A percentile compares a stretch with the other conserved stretches of the same genome.
These are phyloP conservation scores for Ammospiza caudacuta DNA, from an alignment of 2,113 vertebrate species.

Conservation along the genomic window DNA sequence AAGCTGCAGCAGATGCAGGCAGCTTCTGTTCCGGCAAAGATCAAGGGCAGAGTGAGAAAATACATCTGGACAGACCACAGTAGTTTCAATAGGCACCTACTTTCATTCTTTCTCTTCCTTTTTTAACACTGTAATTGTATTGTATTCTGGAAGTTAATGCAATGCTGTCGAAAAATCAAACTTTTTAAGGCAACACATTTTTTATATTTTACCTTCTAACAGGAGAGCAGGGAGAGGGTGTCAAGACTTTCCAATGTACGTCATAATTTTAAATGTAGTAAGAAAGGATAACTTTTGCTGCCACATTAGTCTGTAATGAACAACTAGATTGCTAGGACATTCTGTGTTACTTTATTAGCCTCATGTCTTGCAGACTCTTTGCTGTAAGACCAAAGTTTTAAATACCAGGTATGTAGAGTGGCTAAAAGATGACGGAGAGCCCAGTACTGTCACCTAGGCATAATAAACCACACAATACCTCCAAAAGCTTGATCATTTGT, in stretches of 20 bases:
- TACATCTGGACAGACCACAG: background rate
- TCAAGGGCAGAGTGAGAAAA: conserved; percentile 19
- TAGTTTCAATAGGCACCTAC: background rate
- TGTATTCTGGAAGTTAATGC: background rate
- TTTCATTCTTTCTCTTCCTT: background rate
- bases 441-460: background rate
- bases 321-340: background rate
- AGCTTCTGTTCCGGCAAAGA: background rate
- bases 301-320: background rate
- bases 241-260: background rate
- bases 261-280: background rate
- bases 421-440: background rate
- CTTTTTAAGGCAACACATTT: background rate
- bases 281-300: background rate
- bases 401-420: background rate
- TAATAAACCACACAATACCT: background rate
- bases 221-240: background rate
- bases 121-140: background rate
- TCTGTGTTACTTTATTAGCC: background rate
- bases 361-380: background rate
- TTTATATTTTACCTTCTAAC: background rate
- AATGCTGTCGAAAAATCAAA: background rate
- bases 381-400: background rate
- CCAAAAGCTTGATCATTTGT: background rate
- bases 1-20: background rate